Evolutionary conservation across 2,113 vertebrate species (phyloP), one percentile per base, ranked within the genome.

Genomic region (Nerophis lumbriciformis): DNA sequence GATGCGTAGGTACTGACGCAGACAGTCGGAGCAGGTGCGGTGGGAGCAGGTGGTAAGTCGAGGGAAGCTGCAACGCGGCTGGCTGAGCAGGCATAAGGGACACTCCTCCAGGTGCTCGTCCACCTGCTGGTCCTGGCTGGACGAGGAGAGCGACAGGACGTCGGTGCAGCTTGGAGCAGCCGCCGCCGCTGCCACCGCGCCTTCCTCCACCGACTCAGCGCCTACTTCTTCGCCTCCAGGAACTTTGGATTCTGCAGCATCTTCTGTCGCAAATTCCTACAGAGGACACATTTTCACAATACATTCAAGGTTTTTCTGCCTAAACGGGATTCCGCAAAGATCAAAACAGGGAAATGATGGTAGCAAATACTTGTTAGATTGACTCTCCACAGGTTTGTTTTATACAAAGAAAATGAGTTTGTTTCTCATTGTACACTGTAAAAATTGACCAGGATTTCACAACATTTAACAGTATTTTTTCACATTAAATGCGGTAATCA

Each of bases 61-160:
- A 1, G 91, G 92, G 65, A 94, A 93, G 76, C 88, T 90, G 75
- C 85, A 82, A 0, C 88, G 87, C 0, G 92, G 92, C 78, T 94
- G 93, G 58, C 90, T 90, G 67, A 94, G 90, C 73, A 94, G 90
- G 86, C 93, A 94, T 65, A 94, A 83, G 0, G 93, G 93, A 59
- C 93, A 94, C 79, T 94, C 93, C 75, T 93, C 93, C 75, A 91
- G 73, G 82, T 90, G 88, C 62, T 90, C 84, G 0, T 89, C 90
- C 71, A 90, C 59, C 37, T 90, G 69, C 67, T 90, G 90, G 53
- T 92, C 90, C 77, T 90, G 89, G 81, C 88, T 88, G 64, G 88
- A 88, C 19, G 85, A 83, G 58, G 89, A 88, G 45, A 90, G 88
- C 39, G 90, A 87, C 70, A 90, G 79, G 66, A 88, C 78, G 5